Base-by-base conservation (phyloP, 2,797 vertebrate genomes). In the Eremophila alpestris region DNA sequence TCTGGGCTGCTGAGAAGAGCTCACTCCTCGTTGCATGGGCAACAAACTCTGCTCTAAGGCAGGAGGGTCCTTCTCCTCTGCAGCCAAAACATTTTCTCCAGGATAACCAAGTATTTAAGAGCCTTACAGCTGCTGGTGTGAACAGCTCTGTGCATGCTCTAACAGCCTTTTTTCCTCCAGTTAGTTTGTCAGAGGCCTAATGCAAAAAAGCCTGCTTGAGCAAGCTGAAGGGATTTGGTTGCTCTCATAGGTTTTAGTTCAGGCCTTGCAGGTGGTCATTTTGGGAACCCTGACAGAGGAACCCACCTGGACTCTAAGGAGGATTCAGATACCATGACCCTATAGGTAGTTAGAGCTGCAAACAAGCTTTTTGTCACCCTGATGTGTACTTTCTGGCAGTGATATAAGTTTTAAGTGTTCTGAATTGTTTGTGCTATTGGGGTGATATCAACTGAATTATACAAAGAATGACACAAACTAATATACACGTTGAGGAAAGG, bases 151-250 rank as follows among this genome's bases (percentile, higher is more conserved):
- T 84, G 27, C 9, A 6, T n/a, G 26, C 3, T 38, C 6, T 48
- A 40, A 74, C 14, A 70, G 19, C 2, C 11, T 9, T 12, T 45
- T 20, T 4, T 0, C 0, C 11, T 13, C 9, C 10, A 19, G 3
- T 26, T 49, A 34, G 8, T 56, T 55, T 74, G n/a, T 24, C 43
- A 63, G 48, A 84, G 26, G 23, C 26, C 27, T 69, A 40, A 62
- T 0, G 1, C 26, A 80, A 80, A 85, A 70, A 83, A 45, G 17
- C 6, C 11, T 70, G 15, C 36, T 49, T 63, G 38, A 71, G 11
- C 32, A 77, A 88, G 54, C 12, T 26, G 29, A 88, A 89, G 16
- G 16, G 12, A 29, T 58, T 64, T 38, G 13, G 9, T 40, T 79
- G 17, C 56, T 36, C 10, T 62, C 23, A 18, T 1, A 18, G 7